Conservation (phyloP, 1,140 invertebrate genomes). For the Gonatopus flavifemur region DNA sequence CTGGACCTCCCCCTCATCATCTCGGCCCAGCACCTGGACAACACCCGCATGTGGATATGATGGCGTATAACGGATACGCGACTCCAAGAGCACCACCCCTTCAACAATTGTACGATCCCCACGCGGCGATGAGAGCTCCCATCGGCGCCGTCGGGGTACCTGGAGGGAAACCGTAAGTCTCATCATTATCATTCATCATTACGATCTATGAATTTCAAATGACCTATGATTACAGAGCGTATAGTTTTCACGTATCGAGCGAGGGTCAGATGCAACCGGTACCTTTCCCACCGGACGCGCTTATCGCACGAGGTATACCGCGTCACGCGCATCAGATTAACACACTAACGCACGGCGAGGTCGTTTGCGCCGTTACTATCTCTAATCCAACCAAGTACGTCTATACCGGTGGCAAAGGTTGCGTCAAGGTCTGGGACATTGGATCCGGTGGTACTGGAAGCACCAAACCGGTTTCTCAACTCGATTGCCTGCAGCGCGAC, state of each 20-base stretch:
- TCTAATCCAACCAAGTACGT: slow-evolving; percentile 81
- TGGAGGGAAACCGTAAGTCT: slow-evolving; percentile 89
- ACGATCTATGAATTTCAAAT: not conserved
- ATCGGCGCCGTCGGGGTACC: slow-evolving; percentile 66
- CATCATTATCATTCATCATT: slow-evolving; percentile 2
- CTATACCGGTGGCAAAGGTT: slow-evolving; percentile 88
- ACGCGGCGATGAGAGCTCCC: slow-evolving; percentile 65
- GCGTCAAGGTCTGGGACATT: slow-evolving; percentile 86
- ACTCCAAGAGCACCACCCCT: slow-evolving; percentile 47
- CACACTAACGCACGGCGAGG: slow-evolving; percentile 80
- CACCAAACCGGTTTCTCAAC: slow-evolving; percentile 76
- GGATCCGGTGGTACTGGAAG: slow-evolving; percentile 65
- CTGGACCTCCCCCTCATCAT: slow-evolving; percentile 48
- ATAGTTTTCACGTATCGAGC: slow-evolving; percentile 74
- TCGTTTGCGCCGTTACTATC: slow-evolving; percentile 87
- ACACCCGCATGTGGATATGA: slow-evolving; percentile 50
- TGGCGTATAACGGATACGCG: slow-evolving; percentile 51
- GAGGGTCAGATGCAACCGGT: slow-evolving; percentile 76
- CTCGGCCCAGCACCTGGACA: slow-evolving; percentile 45
- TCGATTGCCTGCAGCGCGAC: slow-evolving; percentile 84
- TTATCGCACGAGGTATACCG: slow-evolving; percentile 90
- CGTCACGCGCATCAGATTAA: slow-evolving; percentile 74
- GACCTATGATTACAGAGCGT: slow-evolving; percentile 61
- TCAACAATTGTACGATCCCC: slow-evolving; percentile 65
- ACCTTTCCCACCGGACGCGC: slow-evolving; percentile 84